Base-by-base conservation (phyloP, 2,797 vertebrate genomes). In the Emydoidea blandingii region DNA sequence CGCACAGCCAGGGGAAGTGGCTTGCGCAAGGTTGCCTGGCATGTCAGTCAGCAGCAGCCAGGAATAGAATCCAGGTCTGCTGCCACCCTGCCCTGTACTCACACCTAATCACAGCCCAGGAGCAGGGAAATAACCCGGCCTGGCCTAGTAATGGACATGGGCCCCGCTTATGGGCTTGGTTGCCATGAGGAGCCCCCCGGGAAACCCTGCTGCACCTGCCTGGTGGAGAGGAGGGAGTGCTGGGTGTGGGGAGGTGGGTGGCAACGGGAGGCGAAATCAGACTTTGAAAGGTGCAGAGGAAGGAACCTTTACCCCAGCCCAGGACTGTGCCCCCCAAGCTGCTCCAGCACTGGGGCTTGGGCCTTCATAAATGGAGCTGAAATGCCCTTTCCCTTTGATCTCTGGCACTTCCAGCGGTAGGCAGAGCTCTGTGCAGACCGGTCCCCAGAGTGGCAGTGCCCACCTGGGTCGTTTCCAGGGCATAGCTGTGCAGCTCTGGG, bases 41-140 rank as follows among this genome's bases (percentile, higher is more conserved):
- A 34, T 4, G 7, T 62, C 68, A 41, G 37, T 21, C 21, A 11
- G 37, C 11, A 41, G 68, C 8, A 41, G 37, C 37, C 37, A 34
- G 15, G 59, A 16, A 62, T 2, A 62, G 31, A 34, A 62, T 62
- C 59, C 31, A 37, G 21, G 68, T 41, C 37, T 41, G n/a, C 68
- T 41, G 68, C 8, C 4, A 18, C 19, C 65, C 65, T 9, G 34
- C 68, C 68, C 68, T 41, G 68, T 23, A 10, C 19, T 72, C 37
- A 12, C 21, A 21, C 37, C 27, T 44, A 79, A 11, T 49, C 21
- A 5, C 27, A 47, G 54, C 47, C 29, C 9, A 1, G 29, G 72
- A 50, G 74, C 27, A 0, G 0, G 9, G 53, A 68, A 23, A 44
- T 53, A 41, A 2, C 2, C 1, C 7, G 52, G 23, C 0, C 1